These are phyloP conservation scores for Ectropis crepuscularia DNA, from an alignment of 2,888 invertebrate species.

Conservation along the genomic window DNA sequence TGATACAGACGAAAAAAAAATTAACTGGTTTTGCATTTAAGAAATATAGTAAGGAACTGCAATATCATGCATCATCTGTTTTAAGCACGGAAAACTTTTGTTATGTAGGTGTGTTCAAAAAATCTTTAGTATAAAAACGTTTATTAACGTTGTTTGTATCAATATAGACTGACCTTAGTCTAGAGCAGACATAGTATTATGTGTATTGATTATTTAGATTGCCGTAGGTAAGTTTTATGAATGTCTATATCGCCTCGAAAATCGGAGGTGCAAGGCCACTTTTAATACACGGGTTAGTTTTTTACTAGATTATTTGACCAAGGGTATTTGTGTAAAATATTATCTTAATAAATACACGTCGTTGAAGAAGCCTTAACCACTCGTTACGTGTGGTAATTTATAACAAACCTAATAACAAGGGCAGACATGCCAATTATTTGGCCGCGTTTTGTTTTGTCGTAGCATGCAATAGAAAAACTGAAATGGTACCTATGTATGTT, in stretches of 20 bases:
- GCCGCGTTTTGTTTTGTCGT: background rate
- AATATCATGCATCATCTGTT: slow-evolving; percentile 6
- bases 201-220: slow-evolving; percentile 34
- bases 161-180: slow-evolving; percentile 32
- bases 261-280: slow-evolving; percentile 34
- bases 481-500: background rate
- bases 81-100: slow-evolving; percentile 4
- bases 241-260: slow-evolving; percentile 32
- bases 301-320: slow-evolving; percentile 21
- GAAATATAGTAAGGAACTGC: background rate
- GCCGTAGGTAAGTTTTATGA: slow-evolving; percentile 33
- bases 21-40: slow-evolving; percentile 11
- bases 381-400: slow-evolving; percentile 21
- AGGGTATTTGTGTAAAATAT: slow-evolving; percentile 25
- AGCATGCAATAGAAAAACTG: background rate
- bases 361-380: slow-evolving; percentile 24
- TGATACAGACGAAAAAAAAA: slow-evolving; percentile 8
- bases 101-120: background rate
- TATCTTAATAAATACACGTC: slow-evolving; percentile 29
- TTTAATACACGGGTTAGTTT: slow-evolving; percentile 27
- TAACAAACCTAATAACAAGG: slow-evolving; percentile 13
- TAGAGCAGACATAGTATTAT: slow-evolving; percentile 27
- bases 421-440: slow-evolving; percentile 6
- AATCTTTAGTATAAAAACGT: slow-evolving; percentile 5
- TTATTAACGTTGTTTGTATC: slow-evolving; percentile 15